Base-by-base conservation (phyloP, 2,113 vertebrate species). In the Abramis brama region DNA sequence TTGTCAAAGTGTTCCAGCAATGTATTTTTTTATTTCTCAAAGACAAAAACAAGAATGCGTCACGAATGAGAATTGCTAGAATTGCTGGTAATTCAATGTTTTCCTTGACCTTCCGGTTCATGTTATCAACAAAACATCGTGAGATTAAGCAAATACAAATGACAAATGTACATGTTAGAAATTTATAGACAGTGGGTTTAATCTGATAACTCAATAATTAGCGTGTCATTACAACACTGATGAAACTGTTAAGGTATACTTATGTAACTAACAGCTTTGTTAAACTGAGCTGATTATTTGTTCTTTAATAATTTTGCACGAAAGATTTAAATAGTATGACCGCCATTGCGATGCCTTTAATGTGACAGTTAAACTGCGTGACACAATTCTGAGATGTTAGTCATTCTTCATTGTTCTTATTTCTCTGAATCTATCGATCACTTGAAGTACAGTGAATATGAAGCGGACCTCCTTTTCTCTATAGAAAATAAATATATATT, bases 331-430 rank as follows among this genome's bases (percentile, higher is more conserved):
- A 59, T n/a, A n/a, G 6, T 25, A 47, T 66, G 62, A 6, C 7
- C 15, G 23, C 19, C 15, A 27, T 80, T 81, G 59, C 17, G 5
- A 81, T 11, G 39, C n/a, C 47, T 66, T 66, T 81, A 59, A 59
- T 4, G 1, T 23, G 36, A 27, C 82, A 3, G 70, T 27, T 75
- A 43, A 74, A 59, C 55, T 17, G 71, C 27, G 3, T 60, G 68
- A 84, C 70, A 45, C 55, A 57, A 30, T 74, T 60, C 33, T 27
- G n/a, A 36, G 82, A 19, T 59, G 36, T 62, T 15, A 47, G 36
- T 50, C 25, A 25, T 23, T 33, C 79, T 81, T 47, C 73, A 47
- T 79, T 47, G 39, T 81, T 81, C 79, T 64, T 47, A 64, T 76
- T 60, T 73, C 11, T 62, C 43, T 74, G 10, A 64, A 76, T 25